Evolutionary conservation across 1,140 invertebrate genomes (phyloP), one percentile per base, ranked within the genome.

Genomic region (Zaprionus ghesquierei): DNA sequence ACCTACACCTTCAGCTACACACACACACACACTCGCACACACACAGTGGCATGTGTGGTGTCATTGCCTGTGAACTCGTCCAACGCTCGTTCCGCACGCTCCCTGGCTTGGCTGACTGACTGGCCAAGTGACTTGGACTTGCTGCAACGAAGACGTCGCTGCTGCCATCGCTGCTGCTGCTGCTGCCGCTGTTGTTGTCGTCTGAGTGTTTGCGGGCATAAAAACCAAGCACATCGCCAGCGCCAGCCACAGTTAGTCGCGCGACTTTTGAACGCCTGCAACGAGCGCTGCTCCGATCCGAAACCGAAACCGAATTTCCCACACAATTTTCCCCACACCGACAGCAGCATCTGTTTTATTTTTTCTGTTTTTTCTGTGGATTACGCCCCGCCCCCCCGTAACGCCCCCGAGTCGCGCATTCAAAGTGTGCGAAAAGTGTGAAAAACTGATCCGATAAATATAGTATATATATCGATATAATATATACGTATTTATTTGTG

Each of bases 201-300:
- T 25, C 25, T 58, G n/a, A n/a, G 6, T 33, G 69, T 25, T 15
- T 60, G 13, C 61, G 56, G 62, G 79, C 79, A 90, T 90, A 90
- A 82, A 90, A 90, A 87, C 87, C 55, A 77, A 77, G 68, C 69
- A 62, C 81, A 60, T 54, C 64, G 74, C 63, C 77, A 75, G 81
- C 87, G 79, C 77, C 79, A 78, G 66, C 59, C 81, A 81, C 79
- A 90, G 87, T 90, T 73, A 72, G 66, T 73, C 77, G 69, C 87
- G 87, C 87, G 87, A 87, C 79, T 77, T 87, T 90, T 90, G 72
- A 87, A 90, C 79, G 81, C 75, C 72, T 69, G 69, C 76, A 87
- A 53, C 69, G 69, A 56, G 18, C 54, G 53, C 27, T 62, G 35
- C 35, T 41, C 35, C 35, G 35, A 2, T 8, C 35, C 35, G n/a